Evolutionary conservation across 2,797 vertebrate genomes (phyloP).

Genomic region (Gambelia wislizenii): DNA sequence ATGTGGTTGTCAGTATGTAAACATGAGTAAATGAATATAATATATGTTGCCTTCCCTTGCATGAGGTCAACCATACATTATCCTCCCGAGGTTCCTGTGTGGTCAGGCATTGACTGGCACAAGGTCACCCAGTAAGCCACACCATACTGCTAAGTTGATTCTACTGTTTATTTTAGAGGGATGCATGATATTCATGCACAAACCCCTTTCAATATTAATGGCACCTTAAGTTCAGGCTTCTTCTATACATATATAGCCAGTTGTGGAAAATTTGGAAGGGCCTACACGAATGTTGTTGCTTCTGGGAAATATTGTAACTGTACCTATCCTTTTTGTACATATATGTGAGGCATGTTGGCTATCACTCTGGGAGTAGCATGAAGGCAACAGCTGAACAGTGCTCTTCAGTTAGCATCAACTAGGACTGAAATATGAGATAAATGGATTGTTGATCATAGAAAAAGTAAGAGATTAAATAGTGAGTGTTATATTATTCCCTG

Average conservation of each 20-base stretch:
- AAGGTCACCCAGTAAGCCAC: not conserved
- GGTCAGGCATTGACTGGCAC: not conserved
- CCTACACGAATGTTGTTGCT: not conserved
- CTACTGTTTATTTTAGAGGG: not conserved
- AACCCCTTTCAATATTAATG: not conserved
- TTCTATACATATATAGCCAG: not conserved
- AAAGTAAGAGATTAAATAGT: not conserved
- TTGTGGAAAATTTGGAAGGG: slow-evolving; percentile 16
- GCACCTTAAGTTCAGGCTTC: not conserved
- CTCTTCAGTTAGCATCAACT: not conserved
- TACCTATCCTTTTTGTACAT: not conserved
- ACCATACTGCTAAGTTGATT: not conserved
- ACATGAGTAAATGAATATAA: not conserved
- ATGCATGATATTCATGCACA: not conserved
- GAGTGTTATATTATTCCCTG: not conserved
- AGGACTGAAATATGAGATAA: not conserved
- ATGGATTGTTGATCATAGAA: not conserved
- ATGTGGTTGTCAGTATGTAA: not conserved
- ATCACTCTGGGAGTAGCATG: not conserved
- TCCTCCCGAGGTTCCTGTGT: not conserved
- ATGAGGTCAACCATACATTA: not conserved
- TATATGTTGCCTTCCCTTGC: not conserved
- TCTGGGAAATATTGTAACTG: not conserved
- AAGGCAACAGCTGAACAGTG: not conserved
- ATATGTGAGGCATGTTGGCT: not conserved